phyloP scores from a whole-genome alignment of 2,113 vertebrate genomes.

The Axis porcinus region DNA sequence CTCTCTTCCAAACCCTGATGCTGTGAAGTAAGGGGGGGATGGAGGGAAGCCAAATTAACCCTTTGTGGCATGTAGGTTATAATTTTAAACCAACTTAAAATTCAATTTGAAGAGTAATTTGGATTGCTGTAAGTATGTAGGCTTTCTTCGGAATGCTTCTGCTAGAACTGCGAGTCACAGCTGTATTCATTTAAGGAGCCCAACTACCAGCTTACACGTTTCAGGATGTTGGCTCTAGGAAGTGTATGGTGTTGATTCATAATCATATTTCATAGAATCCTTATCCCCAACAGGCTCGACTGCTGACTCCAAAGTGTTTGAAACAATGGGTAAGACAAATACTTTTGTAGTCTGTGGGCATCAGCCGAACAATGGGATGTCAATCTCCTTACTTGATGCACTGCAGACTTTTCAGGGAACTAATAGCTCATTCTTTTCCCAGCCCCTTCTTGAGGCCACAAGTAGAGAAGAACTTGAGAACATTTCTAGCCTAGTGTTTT shows the following conservation, averaged over 20 bases:
- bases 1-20: neutral
- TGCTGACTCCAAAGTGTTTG: constrained; percentile 27
- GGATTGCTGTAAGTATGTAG: constrained; percentile 14
- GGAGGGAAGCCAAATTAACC: neutral
- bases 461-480: neutral
- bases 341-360: neutral
- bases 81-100: constrained; percentile 27
- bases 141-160: constrained; percentile 42
- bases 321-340: neutral
- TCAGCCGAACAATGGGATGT: neutral
- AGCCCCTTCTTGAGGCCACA: neutral
- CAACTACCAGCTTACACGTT: constrained; percentile 62
- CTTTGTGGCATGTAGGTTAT: neutral
- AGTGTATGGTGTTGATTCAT: constrained; percentile 29
- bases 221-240: constrained; percentile 67
- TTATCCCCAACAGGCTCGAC: neutral
- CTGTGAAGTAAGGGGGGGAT: neutral
- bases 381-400: constrained; percentile 3
- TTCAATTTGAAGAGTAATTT: constrained; percentile 39
- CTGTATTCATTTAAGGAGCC: constrained; percentile 33
- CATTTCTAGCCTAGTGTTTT: neutral
- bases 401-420: neutral
- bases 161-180: constrained; percentile 20
- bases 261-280: constrained; percentile 56
- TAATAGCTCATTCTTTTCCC: neutral